Conservation (phyloP, 92 coral and sea anemone species). For the Epizoanthus rinbou region DNA sequence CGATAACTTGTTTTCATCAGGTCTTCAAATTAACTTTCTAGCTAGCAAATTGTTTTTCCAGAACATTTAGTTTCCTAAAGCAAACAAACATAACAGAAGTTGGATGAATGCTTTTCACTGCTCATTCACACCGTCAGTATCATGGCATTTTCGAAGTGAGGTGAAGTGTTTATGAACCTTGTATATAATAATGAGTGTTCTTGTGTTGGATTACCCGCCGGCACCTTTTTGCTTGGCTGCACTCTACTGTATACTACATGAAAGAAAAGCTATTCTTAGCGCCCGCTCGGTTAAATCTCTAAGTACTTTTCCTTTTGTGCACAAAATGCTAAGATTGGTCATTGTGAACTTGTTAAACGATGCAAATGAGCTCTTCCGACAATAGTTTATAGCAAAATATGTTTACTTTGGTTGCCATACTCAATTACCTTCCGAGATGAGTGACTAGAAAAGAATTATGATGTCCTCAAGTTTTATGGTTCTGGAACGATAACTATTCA, state of each 20-base stretch:
- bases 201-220: constrained; percentile 32
- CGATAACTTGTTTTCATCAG: constrained; percentile 36
- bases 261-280: constrained; percentile 40
- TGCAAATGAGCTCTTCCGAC: constrained; percentile 26
- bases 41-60: constrained; percentile 39
- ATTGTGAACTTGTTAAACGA: constrained; percentile 31
- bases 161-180: constrained; percentile 15
- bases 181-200: constrained; percentile 5
- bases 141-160: constrained; percentile 3
- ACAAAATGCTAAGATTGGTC: background rate
- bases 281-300: constrained; percentile 2
- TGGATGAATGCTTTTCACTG: constrained; percentile 14
- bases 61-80: constrained; percentile 26
- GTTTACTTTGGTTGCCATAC: constrained; percentile 33
- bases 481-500: constrained; percentile 30
- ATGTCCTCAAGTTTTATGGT: background rate
- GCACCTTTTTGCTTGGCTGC: constrained; percentile 36
- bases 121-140: constrained; percentile 28
- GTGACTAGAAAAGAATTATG: background rate
- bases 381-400: constrained; percentile 17
- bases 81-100: constrained; percentile 23
- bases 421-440: constrained; percentile 20
- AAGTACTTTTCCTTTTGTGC: constrained; percentile 44
- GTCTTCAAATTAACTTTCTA: constrained; percentile 29
- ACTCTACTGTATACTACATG: background rate